Base-by-base conservation (phyloP, 2,888 invertebrate genomes). In the Tholera decimalis region DNA sequence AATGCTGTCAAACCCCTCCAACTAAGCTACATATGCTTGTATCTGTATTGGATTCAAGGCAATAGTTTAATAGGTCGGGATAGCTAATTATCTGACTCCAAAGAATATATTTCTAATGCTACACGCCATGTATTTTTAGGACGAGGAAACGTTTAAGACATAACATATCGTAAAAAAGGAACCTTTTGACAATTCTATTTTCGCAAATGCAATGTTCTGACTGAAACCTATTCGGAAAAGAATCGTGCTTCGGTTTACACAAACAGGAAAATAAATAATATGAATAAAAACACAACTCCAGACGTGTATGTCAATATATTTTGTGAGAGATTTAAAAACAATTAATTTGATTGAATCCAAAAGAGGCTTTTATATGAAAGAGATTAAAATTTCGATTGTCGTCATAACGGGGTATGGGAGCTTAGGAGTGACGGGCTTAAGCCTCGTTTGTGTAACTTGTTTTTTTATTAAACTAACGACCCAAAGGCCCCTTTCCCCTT, bases 311-410 rank as follows among this genome's bases (percentile, higher is more conserved):
- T n/a, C 44, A 24, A 47, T 24, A 20, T 24, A 26, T 41, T 8
- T 26, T 35, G 8, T 22, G 8, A n/a, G 6, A 35, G 18, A 37
- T 54, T 22, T 63, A 44, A 54, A 64, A 63, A 35, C 22, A 64
- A 54, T 51, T 22, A 51, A 51, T 24, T 44, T 44, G 8, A 24
- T 41, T 54, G n/a, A 44, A 35, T 11, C 35, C 7, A 43, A 62
- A 28, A 43, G 20, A 35, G 43, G 54, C 43, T 28, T 47, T 47
- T 62, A 18, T 20, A 44, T 63, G 41, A 63, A 44, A 54, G 43
- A 37, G 53, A 53, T 64, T 54, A 63, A 22, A 54, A 37, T 44
- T 63, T 63, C 35, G 18, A 64, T 63, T 35, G 28, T 35, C 28
- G 15, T 53, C 33, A 18, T 28, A 44, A 37, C 43, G 33, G 30